Conservation (phyloP, 2,113 vertebrate species). For the Cochlearius cochlearius region DNA sequence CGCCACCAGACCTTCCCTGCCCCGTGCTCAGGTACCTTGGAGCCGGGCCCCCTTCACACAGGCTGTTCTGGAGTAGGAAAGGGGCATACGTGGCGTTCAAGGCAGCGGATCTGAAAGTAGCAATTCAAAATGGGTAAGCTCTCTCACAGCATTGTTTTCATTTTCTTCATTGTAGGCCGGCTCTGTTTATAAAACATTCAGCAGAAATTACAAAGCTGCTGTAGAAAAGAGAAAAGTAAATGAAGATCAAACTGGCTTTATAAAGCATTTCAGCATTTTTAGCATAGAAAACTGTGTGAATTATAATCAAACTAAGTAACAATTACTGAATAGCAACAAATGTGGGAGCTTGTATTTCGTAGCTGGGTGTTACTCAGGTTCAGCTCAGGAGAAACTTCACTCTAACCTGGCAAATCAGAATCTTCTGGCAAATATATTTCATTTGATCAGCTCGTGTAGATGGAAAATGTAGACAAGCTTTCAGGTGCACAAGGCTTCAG, state of each 20-base stretch:
- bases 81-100: accelerated
- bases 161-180: not conserved
- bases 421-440: not conserved
- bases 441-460: not conserved
- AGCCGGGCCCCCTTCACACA: not conserved
- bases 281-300: not conserved
- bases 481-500: not conserved
- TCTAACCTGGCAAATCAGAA: not conserved
- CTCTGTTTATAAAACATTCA: not conserved
- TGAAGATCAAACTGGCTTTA: not conserved
- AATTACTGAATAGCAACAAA: not conserved
- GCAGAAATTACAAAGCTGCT: not conserved
- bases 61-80: not conserved
- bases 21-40: not conserved
- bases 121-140: not conserved
- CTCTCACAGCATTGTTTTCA: not conserved
- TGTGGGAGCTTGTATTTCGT: not conserved
- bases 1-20: not conserved
- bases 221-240: not conserved
- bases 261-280: not conserved
- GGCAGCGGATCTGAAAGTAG: not conserved
- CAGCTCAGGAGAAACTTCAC: not conserved
- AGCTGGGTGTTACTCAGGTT: not conserved
- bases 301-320: not conserved
- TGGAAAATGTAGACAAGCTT: not conserved